Base-by-base conservation (phyloP, 2,888 invertebrate species). In the Drepanosiphum platanoidis region DNA sequence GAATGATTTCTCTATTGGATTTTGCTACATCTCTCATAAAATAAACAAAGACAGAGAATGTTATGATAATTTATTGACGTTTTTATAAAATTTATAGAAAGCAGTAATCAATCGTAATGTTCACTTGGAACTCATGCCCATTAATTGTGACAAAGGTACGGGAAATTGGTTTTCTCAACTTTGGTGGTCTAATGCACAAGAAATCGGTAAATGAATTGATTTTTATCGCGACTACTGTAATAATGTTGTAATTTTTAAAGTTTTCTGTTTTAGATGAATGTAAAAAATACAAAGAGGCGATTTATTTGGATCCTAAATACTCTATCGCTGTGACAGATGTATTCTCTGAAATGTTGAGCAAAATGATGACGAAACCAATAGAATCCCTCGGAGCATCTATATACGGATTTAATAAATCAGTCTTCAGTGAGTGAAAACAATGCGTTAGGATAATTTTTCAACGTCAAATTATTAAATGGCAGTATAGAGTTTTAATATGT, bases 321-420 rank as follows among this genome's bases (percentile, higher is more conserved):
- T 84, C 84, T 13, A 84, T 84, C 22, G 58, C 84, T 15, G 0
- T 75, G 1, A 84, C 84, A 3, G 84, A 84, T 39, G 58, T 84
- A n/a, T 77, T 84, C 0, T 39, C 84, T 15, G 84, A 77, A 70
- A 84, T 84, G 84, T 0, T 77, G 1, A 70, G 84, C 68, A 77
- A 58, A 84, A 84, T 77, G 1, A 39, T 84, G 15, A 32, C 32
- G 58, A 84, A 84, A 39, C 84, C 84, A 0, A 22, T 84, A 30
- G 84, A 77, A 75, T 5, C 27, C 2, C 68, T 84, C 30, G 84
- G 84, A 77, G 66, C 36, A n/a, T 39, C 84, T 30, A 77, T 84
- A 22, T 77, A 84, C 39, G 27, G 30, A 30, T 84, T 84, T 64
- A 84, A 84, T 68, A 84, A 84, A 66, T 52, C 84, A 9, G 84